These are phyloP conservation scores for Melanotaenia pygmaea DNA, from an alignment of 2,797 vertebrate genomes.

Conservation along the genomic window DNA sequence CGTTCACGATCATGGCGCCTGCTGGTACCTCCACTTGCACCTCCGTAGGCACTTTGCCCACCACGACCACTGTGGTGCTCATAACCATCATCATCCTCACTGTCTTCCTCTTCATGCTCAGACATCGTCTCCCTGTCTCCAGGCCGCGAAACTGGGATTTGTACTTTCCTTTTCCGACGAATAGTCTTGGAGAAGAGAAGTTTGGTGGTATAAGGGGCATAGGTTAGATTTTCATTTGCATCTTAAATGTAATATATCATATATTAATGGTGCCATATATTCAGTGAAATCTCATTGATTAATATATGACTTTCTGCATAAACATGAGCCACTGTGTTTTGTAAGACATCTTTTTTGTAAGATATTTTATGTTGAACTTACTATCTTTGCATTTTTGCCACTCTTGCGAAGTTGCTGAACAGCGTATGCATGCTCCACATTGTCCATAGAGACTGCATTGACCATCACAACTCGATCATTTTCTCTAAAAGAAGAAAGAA, in stretches of 20 bases:
- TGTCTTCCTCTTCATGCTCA: conserved; percentile 95
- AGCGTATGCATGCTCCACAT: conserved; percentile 96
- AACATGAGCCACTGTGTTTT: neutral
- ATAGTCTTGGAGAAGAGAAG: conserved; percentile 86
- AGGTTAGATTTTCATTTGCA: neutral
- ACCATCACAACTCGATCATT: conserved; percentile 99
- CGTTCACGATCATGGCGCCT: conserved; percentile 75
- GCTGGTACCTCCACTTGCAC: conserved; percentile 81
- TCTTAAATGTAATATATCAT: neutral
- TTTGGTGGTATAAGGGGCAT: conserved; percentile 10
- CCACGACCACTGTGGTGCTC: conserved; percentile 81
- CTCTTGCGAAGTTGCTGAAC: conserved; percentile 98
- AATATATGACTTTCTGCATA: neutral
- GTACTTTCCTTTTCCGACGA: conserved; percentile 95
- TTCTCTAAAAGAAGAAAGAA: conserved; percentile 82
- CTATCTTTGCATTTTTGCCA: conserved; percentile 98
- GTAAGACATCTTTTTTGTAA: neutral
- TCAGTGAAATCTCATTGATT: neutral
- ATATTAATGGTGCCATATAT: neutral
- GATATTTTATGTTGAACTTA: conserved; percentile 80
- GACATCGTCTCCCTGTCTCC: conserved; percentile 92
- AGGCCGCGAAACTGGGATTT: conserved; percentile 88
- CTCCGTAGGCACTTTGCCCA: conserved; percentile 76
- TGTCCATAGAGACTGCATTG: conserved; percentile 98
- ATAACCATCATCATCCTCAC: conserved; percentile 91